Evolutionary conservation across 1,140 invertebrate species (phyloP), one percentile per base, ranked within the genome.

Genomic region (Dendroctonus valens): DNA sequence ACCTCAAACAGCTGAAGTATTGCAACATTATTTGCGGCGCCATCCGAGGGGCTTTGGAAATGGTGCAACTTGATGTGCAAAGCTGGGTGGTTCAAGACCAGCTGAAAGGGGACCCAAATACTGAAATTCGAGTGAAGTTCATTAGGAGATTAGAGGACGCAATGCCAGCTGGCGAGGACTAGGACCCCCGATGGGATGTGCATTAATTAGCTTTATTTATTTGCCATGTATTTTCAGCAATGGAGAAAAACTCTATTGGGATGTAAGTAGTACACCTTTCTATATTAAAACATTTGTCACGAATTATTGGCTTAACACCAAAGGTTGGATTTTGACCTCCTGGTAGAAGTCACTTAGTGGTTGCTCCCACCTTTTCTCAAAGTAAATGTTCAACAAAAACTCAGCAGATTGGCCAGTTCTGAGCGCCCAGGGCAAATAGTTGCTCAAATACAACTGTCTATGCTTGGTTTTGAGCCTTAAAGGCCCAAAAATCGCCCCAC

Each of bases 121-220:
- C 96, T 61, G 97, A 99, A 84, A 82, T 99, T 46, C 82, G 95
- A 77, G 89, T 99, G 2, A 97, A 98, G 79, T 98, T 98, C 79
- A 89, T 97, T 54, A 91, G 94, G 78, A 87, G 93, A 81, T 82
- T 99, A 74, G 96, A 99, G 82, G 97, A 99, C 83, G 94, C 96
- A 26, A 91, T 99, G 75, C 96, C 97, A 59, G 94, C 94, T 68
- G 97, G 97, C 58, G 97, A 99, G 84, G 97, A 99, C 82, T 98
- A 89, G 82, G 8, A 26, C 1, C 1, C 26, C 26, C 26, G 26
- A 26, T 26, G 26, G 1, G 26, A 26, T 26, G 26, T 26, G 26
- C 26, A 26, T 2, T 26, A 26, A 26, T 26, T 26, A 26, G 26
- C 26, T 26, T 1, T 26, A 26, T 26, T 26, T 26, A 26, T 26